These are phyloP conservation scores for Stegostoma tigrinum DNA, from an alignment of 2,113 vertebrate species.

Conservation along the genomic window DNA sequence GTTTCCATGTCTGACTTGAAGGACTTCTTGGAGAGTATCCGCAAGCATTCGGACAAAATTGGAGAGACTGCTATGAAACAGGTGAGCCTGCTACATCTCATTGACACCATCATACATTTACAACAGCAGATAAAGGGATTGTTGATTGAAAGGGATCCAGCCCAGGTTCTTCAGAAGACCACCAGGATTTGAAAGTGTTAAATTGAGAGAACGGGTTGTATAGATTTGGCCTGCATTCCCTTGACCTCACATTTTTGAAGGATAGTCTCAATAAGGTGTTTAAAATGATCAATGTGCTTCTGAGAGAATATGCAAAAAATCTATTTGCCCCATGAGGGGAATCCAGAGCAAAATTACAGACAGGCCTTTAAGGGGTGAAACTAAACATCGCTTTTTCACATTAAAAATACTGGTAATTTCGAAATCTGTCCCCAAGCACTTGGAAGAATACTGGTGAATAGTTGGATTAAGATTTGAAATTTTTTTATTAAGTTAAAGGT, in stretches of 20 bases:
- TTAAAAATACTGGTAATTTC: neutral
- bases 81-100: conserved; percentile 52
- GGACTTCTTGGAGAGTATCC: conserved; percentile 96
- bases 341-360: neutral
- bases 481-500: neutral
- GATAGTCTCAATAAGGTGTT: neutral
- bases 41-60: conserved; percentile 93
- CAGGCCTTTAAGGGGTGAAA: neutral
- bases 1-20: conserved; percentile 92
- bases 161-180: neutral
- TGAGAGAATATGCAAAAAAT: neutral
- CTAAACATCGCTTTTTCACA: neutral
- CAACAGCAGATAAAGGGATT: neutral
- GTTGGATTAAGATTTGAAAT: neutral
- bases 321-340: neutral
- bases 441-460: neutral
- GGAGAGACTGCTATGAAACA: conserved; percentile 93
- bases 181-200: neutral
- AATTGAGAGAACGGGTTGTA: neutral
- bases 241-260: neutral
- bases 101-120: neutral
- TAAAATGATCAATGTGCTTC: neutral
- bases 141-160: neutral
- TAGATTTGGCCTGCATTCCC: neutral
- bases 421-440: neutral